A percentile compares a stretch with the other conserved stretches of the same genome.
Conservation (phyloP, 2,113 vertebrate species). For the Nyctibius bracteatus region DNA sequence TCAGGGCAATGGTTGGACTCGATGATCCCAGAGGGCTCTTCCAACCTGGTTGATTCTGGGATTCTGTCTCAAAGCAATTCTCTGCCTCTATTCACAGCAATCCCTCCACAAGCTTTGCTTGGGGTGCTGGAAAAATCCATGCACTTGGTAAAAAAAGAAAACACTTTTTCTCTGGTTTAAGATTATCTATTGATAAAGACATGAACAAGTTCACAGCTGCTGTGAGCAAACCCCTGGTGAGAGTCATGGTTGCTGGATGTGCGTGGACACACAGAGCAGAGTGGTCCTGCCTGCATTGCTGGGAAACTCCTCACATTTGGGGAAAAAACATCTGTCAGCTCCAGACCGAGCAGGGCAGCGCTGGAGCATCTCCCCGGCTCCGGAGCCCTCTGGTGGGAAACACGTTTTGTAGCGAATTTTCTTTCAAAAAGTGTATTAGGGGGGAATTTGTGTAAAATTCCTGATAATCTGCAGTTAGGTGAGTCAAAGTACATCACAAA, state of each 20-base stretch:
- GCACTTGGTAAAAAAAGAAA: neutral
- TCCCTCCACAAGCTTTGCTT: neutral
- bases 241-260: rapidly evolving
- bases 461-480: neutral
- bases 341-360: neutral
- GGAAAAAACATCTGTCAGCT: neutral
- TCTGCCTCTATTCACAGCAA: neutral
- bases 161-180: neutral
- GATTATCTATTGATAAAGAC: neutral
- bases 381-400: conserved; percentile 60
- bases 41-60: too few species aligned
- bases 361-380: neutral
- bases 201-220: neutral
- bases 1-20: too few species aligned
- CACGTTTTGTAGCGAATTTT: neutral
- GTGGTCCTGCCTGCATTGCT: rapidly evolving
- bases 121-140: neutral
- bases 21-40: too few species aligned
- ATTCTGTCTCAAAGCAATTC: neutral
- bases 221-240: neutral
- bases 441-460: neutral
- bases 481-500: neutral
- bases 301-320: neutral
- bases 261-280: neutral
- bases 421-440: neutral